phyloP scores from a whole-genome alignment of 2,113 vertebrate species.

The Pantherophis guttatus region DNA sequence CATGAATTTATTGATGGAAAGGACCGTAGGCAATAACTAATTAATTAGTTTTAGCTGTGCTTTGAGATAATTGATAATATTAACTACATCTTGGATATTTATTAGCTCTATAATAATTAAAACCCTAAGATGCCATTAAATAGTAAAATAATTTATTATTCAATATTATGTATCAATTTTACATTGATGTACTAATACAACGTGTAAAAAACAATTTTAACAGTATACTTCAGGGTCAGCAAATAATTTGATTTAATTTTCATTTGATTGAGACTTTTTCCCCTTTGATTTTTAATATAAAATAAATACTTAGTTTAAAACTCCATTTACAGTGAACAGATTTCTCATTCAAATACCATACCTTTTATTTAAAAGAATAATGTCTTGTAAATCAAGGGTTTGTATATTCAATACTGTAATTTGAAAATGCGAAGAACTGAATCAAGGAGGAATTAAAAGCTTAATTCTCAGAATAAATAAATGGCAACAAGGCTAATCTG shows the following conservation, averaged over 20 bases:
- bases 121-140: conserved; percentile 33
- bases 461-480: conserved; percentile 15
- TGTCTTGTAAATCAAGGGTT: neutral
- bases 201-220: conserved; percentile 12
- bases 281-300: conserved; percentile 34
- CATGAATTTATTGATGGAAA: neutral
- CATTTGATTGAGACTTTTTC: conserved; percentile 13
- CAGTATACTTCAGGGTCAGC: conserved; percentile 19
- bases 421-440: conserved; percentile 25
- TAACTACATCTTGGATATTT: neutral
- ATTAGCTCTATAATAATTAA: conserved; percentile 30
- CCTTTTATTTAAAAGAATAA: neutral
- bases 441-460: conserved; percentile 20
- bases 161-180: conserved; percentile 27
- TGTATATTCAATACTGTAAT: neutral
- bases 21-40: neutral
- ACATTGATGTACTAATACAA: conserved; percentile 29
- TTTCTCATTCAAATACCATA: neutral
- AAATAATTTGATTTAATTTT: conserved; percentile 5
- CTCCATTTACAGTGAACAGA: neutral
- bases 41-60: neutral
- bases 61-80: neutral
- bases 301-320: neutral
- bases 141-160: conserved; percentile 40
- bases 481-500: conserved; percentile 15